phyloP scores from a whole-genome alignment of 2,113 vertebrate species.

The Mirounga angustirostris region DNA sequence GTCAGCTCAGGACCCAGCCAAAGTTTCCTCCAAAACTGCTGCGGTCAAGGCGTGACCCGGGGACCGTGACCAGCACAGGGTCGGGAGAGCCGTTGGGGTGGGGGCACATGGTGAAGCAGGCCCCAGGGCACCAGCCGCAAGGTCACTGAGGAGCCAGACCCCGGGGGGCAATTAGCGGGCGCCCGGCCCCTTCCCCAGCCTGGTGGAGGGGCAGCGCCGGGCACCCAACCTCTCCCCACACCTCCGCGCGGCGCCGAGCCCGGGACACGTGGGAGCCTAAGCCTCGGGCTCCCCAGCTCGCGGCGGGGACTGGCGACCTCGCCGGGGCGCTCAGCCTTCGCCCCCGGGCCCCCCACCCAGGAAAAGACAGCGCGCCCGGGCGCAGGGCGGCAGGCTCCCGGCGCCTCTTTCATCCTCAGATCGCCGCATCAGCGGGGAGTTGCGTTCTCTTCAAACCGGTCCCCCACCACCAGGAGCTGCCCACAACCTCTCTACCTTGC shows the following conservation, averaged over 20 bases:
- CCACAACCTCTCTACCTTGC: constrained; percentile 56
- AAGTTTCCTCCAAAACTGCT: constrained; percentile 57
- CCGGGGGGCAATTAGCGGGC: background rate
- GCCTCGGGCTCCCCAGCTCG: background rate
- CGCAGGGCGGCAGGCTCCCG: background rate
- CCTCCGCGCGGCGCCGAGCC: background rate
- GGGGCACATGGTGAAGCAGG: background rate
- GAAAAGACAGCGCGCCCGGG: background rate
- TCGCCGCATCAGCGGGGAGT: background rate
- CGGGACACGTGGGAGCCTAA: constrained; percentile 53
- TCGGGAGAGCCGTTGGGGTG: too few relatives aligned
- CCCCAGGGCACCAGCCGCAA: constrained; percentile 19
- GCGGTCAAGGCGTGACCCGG: background rate
- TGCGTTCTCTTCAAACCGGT: background rate
- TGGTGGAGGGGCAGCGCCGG: background rate
- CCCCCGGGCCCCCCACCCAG: background rate
- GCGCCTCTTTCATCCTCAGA: constrained; percentile 32
- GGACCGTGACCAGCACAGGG: background rate
- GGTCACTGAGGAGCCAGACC: constrained; percentile 39
- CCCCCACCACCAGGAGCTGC: background rate
- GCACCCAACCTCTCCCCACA: constrained; percentile 26
- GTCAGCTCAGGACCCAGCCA: background rate
- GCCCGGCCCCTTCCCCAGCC: background rate
- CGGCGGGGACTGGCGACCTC: background rate
- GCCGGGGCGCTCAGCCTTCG: background rate